Conservation (phyloP, 2,888 invertebrate species). For the Diplolepis rosae region DNA sequence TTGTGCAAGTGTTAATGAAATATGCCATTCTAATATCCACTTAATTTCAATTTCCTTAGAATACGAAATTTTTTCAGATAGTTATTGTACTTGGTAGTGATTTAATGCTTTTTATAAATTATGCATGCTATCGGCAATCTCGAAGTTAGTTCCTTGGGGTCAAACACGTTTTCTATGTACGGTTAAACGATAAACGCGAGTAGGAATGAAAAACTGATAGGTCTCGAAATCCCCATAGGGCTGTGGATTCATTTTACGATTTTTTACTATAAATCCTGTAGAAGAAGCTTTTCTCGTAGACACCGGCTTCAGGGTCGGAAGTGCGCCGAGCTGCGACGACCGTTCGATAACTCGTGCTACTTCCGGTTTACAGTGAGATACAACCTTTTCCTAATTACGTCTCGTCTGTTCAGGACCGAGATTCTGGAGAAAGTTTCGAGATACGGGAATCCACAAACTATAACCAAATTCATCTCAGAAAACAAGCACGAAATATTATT, state of each 20-base stretch:
- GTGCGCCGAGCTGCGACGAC: conserved; percentile 46
- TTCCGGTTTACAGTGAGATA: conserved; percentile 56
- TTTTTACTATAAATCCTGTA: background rate
- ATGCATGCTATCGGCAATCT: background rate
- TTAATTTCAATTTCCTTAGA: background rate
- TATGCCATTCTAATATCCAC: no score
- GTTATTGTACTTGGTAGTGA: background rate
- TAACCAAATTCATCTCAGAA: no score
- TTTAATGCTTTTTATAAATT: background rate
- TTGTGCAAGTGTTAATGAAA: no score
- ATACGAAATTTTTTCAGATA: background rate
- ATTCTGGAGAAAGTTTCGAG: conserved; percentile 33
- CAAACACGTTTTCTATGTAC: background rate
- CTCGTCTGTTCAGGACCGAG: conserved; percentile 53
- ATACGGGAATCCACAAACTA: background rate
- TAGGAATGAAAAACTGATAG: background rate
- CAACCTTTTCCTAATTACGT: conserved; percentile 57
- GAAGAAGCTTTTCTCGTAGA: conserved; percentile 37
- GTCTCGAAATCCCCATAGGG: background rate
- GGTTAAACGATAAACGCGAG: background rate
- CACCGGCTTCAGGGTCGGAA: conserved; percentile 51
- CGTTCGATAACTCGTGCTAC: conserved; percentile 57
- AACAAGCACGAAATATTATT: no score
- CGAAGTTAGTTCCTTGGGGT: background rate
- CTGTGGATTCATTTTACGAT: background rate